Evolutionary conservation across 2,113 vertebrate genomes (phyloP).

Genomic region (Circaetus gallicus): DNA sequence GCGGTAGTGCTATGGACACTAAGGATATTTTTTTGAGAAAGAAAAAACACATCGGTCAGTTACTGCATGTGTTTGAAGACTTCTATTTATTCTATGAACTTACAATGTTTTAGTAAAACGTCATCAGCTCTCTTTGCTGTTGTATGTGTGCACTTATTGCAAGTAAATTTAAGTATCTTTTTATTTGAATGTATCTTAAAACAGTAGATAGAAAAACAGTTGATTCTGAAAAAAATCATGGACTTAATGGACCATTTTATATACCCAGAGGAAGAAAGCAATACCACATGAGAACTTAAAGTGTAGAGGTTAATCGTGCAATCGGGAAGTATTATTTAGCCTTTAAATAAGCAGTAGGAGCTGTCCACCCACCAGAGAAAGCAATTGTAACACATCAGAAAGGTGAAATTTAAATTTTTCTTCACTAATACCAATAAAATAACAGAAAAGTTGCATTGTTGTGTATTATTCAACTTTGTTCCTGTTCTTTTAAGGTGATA

Average conservation of each 20-base stretch:
- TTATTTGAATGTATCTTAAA: conserved; percentile 86
- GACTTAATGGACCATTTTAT: conserved; percentile 53
- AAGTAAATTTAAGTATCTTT: conserved; percentile 69
- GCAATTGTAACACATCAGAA: conserved; percentile 54
- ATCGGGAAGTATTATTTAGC: conserved; percentile 18
- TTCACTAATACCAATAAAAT: conserved; percentile 73
- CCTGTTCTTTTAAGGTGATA: neutral
- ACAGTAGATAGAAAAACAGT: conserved; percentile 66
- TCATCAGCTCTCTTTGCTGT: conserved; percentile 51
- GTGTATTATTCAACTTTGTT: neutral
- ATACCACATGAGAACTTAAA: conserved; percentile 22
- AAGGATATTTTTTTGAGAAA: conserved; percentile 32
- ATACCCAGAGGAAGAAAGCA: conserved; percentile 47
- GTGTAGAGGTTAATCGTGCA: conserved; percentile 1
- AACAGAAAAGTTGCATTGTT: conserved; percentile 31
- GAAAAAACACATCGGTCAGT: conserved; percentile 33
- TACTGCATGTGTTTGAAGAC: conserved; percentile 65
- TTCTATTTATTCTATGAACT: conserved; percentile 73
- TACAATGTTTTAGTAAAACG: conserved; percentile 47
- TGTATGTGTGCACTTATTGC: conserved; percentile 65
- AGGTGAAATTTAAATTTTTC: conserved; percentile 47
- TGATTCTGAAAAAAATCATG: conserved; percentile 19
- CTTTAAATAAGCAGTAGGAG: conserved; percentile 27
- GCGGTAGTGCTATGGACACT: neutral
- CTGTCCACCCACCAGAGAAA: conserved; percentile 42